Evolutionary conservation across 2,888 invertebrate species (phyloP).

Genomic region (Hypsopygia costalis): DNA sequence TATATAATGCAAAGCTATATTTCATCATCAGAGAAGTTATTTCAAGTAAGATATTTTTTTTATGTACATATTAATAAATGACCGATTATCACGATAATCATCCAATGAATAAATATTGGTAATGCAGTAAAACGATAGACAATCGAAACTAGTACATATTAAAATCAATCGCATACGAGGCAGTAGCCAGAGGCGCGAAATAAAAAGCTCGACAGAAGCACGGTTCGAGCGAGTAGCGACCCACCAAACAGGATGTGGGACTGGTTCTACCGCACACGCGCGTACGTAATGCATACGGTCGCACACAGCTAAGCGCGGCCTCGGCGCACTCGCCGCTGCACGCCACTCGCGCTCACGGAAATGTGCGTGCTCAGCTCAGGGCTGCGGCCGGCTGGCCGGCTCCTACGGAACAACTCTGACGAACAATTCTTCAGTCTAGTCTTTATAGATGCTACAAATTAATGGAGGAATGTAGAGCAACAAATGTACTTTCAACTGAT

Average conservation of each 20-base stretch:
- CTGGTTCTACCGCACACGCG: conserved; percentile 68
- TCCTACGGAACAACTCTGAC: conserved; percentile 1
- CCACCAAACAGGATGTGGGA: conserved; percentile 79
- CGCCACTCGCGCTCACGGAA: conserved; percentile 72
- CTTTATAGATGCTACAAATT: no score
- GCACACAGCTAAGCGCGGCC: conserved; percentile 60
- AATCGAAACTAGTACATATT: conserved; percentile 25
- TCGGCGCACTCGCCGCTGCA: conserved; percentile 60
- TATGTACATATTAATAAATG: no score
- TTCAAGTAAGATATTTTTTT: no score
- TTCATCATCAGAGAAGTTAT: no score
- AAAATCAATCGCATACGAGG: conserved; percentile 41
- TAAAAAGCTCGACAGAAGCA: conserved; percentile 74
- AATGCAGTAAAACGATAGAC: conserved; percentile 6
- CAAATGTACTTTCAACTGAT: no score
- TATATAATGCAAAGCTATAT: no score
- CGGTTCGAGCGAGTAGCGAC: conserved; percentile 51
- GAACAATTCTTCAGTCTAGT: no score
- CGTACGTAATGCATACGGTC: conserved; percentile 26
- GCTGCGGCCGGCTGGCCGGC: conserved; percentile 26
- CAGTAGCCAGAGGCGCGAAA: conserved; percentile 61
- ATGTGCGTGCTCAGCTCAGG: conserved; percentile 64
- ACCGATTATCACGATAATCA: no score
- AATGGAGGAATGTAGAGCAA: no score
- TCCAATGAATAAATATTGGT: no score